Conservation (phyloP, 2,888 invertebrate species). For the Pyrrhosoma nymphula region DNA sequence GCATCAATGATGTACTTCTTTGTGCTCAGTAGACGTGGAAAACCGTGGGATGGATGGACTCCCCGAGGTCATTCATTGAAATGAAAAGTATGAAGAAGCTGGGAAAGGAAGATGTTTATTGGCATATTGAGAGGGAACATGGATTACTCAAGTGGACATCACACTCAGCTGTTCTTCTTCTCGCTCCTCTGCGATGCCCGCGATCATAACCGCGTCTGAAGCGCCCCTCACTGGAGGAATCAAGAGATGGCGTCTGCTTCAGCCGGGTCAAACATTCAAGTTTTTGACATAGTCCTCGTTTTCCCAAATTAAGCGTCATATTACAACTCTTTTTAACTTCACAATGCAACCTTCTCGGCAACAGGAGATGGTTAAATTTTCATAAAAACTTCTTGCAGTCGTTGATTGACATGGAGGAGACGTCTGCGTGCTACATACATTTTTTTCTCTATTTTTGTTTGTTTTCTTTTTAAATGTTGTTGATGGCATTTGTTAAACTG, state of each 20-base stretch:
- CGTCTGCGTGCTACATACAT: slow-evolving; percentile 17
- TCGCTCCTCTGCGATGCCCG: background rate
- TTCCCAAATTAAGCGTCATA: background rate
- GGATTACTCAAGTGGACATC: background rate
- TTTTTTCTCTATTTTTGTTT: background rate
- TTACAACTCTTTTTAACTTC: background rate
- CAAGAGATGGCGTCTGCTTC: background rate
- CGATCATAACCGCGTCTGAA: background rate
- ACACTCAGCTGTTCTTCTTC: background rate
- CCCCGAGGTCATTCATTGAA: background rate
- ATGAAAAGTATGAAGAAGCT: background rate
- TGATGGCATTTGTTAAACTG: no score
- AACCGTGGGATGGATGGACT: background rate
- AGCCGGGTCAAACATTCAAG: background rate
- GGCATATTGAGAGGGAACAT: background rate
- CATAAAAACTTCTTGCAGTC: background rate
- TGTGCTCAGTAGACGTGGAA: background rate
- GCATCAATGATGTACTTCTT: background rate
- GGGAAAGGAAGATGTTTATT: slow-evolving; percentile 37
- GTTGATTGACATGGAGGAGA: slow-evolving; percentile 23
- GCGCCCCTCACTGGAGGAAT: no score
- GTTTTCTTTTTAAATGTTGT: background rate
- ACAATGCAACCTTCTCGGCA: background rate
- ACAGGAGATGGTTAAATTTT: background rate
- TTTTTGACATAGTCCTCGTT: background rate